Evolutionary conservation across 2,113 vertebrate species (phyloP).

Genomic region (Tyrannus savana): DNA sequence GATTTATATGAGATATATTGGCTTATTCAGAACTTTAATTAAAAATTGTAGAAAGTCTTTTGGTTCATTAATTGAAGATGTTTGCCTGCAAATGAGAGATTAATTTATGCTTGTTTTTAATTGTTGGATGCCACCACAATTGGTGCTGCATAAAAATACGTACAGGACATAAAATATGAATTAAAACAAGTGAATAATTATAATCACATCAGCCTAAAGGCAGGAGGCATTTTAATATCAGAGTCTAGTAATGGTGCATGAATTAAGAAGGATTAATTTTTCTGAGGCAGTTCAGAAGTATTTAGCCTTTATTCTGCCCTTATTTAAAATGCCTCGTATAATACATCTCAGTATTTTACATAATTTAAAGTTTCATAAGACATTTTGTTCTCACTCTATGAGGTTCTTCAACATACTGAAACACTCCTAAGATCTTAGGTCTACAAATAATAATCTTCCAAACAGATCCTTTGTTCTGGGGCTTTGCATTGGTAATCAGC

Average conservation of each 20-base stretch:
- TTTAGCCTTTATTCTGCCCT: constrained; percentile 62
- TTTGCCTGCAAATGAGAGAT: constrained; percentile 24
- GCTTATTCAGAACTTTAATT: constrained; percentile 47
- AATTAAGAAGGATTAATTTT: constrained; percentile 63
- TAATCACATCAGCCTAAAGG: constrained; percentile 47
- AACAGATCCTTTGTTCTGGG: background rate
- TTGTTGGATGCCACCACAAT: constrained; percentile 31
- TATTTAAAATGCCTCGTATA: constrained; percentile 46
- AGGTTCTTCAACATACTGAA: background rate
- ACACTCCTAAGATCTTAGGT: constrained; percentile 8
- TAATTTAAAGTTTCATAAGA: constrained; percentile 49
- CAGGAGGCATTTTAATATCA: constrained; percentile 49
- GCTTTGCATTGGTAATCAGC: background rate
- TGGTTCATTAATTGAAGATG: constrained; percentile 44
- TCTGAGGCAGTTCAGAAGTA: constrained; percentile 52
- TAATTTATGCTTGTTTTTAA: constrained; percentile 65
- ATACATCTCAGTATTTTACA: constrained; percentile 47
- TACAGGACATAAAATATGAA: constrained; percentile 45
- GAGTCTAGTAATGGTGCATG: constrained; percentile 51
- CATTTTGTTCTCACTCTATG: background rate
- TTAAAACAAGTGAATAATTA: constrained; percentile 61
- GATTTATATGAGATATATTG: background rate
- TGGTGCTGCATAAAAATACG: constrained; percentile 12
- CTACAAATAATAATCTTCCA: constrained; percentile 1
- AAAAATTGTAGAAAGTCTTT: constrained; percentile 36